Evolutionary conservation across 2,797 vertebrate genomes (phyloP), one percentile per base, ranked within the genome.

Genomic region (Semotilus atromaculatus): DNA sequence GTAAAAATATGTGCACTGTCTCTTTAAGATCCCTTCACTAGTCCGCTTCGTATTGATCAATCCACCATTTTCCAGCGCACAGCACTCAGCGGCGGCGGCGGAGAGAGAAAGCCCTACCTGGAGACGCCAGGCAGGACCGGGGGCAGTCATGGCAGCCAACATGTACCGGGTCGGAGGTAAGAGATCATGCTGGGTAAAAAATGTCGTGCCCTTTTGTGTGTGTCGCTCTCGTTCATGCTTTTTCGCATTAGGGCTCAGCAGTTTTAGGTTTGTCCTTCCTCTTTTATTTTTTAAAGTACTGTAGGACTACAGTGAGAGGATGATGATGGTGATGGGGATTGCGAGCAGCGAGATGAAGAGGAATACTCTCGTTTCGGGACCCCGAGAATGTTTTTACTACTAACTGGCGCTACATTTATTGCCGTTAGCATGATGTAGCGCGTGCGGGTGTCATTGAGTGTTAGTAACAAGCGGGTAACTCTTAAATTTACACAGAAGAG

Each of bases 151-250:
- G 95, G 95, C 95, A 94, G 95, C 95, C 58, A 96, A 96, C 91
- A 96, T 96, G 95, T 96, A 96, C 95, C 95, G 95, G 95, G 95
- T 96, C 90, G 95, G 95, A 95, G 95, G 95, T 96, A 96, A 85
- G 82, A 87, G 51, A 71, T 58, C 84, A 85, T 87, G 77, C 86
- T 89, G 51, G 29, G 19, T 38, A 83, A 70, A 79, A 55, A 43
- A 82, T 55, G 68, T 82, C 29, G 43, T 79, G 75, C 4, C n/a
- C 58, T 70, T 38, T 76, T 87, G 64, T 87, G 36, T 90, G 89
- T 85, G 79, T 91, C 84, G 88, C 82, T 79, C 87, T 66, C 79
- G n/a, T 81, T 62, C 90, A 84, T 90, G 86, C 81, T 71, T 72
- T 87, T 89, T 84, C 82, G 90, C 88, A 84, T 77, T 87, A 88